These are phyloP conservation scores for Leucozona laternaria DNA, from an alignment of 2,888 invertebrate species.

Conservation along the genomic window DNA sequence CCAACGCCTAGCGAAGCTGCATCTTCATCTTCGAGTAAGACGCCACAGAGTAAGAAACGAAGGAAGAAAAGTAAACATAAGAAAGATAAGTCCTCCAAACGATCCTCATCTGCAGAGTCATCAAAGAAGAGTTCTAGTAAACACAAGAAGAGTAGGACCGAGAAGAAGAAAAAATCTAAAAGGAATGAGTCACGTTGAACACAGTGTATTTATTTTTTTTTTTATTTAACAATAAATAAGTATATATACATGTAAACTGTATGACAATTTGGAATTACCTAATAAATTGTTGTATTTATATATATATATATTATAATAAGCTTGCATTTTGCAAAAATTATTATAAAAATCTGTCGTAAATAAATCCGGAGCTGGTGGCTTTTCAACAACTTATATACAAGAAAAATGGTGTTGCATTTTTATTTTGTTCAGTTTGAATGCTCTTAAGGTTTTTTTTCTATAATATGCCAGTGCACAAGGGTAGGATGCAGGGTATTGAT, in stretches of 20 bases:
- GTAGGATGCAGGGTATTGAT: too few species aligned
- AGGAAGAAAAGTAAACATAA: slow-evolving; percentile 87
- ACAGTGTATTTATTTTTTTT: slow-evolving; percentile 32
- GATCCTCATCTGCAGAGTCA: slow-evolving; percentile 83
- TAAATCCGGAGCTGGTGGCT: slow-evolving; percentile 55
- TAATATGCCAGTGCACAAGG: too few species aligned
- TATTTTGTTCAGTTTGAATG: neutral
- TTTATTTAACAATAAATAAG: slow-evolving; percentile 38
- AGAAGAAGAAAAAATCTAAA: slow-evolving; percentile 79
- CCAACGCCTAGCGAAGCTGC: slow-evolving; percentile 54
- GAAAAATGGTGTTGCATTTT: neutral
- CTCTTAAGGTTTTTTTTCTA: neutral
- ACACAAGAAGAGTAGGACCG: slow-evolving; percentile 89
- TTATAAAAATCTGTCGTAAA: slow-evolving; percentile 66
- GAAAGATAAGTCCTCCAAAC: slow-evolving; percentile 86
- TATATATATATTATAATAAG: slow-evolving; percentile 32
- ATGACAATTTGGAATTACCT: slow-evolving; percentile 44
- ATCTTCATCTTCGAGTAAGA: slow-evolving; percentile 79
- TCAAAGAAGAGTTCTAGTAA: slow-evolving; percentile 86
- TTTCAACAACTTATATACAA: slow-evolving; percentile 38
- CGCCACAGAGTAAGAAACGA: slow-evolving; percentile 85
- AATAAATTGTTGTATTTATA: slow-evolving; percentile 58
- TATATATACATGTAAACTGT: slow-evolving; percentile 41
- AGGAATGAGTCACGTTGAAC: slow-evolving; percentile 59
- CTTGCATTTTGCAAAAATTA: slow-evolving; percentile 38